These are phyloP conservation scores for Lepilemur ruficaudatus DNA, from an alignment of 2,797 vertebrate species.

Conservation along the genomic window DNA sequence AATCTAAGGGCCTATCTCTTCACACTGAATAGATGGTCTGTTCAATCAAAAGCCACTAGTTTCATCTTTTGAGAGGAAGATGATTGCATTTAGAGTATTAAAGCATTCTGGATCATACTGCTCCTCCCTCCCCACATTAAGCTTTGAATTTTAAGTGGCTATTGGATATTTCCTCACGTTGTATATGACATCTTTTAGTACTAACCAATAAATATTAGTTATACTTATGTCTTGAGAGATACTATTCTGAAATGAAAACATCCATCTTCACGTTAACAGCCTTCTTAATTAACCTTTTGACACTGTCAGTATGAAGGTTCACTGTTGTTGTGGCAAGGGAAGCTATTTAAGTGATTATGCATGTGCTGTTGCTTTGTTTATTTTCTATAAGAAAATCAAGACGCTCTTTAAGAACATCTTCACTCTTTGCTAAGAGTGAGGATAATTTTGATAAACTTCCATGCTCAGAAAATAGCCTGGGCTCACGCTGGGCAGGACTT, in stretches of 20 bases:
- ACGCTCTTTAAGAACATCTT: conserved; percentile 42
- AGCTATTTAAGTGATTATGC: conserved; percentile 1
- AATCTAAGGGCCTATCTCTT: not conserved
- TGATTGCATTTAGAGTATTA: not conserved
- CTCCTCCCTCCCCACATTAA: not conserved
- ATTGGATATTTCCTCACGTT: not conserved
- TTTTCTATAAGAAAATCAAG: conserved; percentile 53
- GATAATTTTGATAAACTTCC: conserved; percentile 10
- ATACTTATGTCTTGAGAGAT: not conserved
- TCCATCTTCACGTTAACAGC: conserved; percentile 14
- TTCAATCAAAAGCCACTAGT: not conserved
- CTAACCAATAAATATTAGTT: not conserved
- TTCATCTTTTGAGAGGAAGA: not conserved
- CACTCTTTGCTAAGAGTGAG: conserved; percentile 29
- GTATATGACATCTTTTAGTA: not conserved
- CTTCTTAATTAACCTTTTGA: conserved; percentile 38
- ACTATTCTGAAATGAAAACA: conserved; percentile 22
- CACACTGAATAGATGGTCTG: not conserved
- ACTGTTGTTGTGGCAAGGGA: not conserved
- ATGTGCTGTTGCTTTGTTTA: conserved; percentile 34
- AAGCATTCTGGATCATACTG: not conserved
- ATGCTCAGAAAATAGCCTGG: not conserved
- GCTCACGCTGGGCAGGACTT: not conserved
- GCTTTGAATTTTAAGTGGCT: not conserved
- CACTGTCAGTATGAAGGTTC: not conserved